These are phyloP conservation scores for Hirtodrosophila duncani DNA, from an alignment of 2,888 invertebrate species.

Conservation along the genomic window DNA sequence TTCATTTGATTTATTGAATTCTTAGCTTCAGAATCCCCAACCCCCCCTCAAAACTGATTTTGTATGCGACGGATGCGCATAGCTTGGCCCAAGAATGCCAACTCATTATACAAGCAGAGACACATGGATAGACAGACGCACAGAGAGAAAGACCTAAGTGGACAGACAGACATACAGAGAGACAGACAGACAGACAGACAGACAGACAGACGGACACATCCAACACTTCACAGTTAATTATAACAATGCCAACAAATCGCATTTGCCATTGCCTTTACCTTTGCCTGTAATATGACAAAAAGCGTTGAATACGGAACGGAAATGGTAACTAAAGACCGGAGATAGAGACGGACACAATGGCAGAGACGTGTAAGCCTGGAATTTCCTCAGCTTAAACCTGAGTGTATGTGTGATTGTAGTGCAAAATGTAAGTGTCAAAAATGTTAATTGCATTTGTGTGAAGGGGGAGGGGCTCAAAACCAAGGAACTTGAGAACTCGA, in stretches of 20 bases:
- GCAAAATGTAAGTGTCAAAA: constrained; percentile 54
- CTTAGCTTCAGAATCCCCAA: constrained; percentile 26
- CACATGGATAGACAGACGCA: background rate
- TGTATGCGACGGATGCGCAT: constrained; percentile 51
- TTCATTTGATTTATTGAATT: constrained; percentile 61
- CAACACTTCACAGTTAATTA: constrained; percentile 60
- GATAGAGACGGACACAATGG: too few relatives aligned
- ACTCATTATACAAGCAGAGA: constrained; percentile 52
- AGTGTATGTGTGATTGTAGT: constrained; percentile 13
- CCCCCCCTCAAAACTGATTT: constrained; percentile 41
- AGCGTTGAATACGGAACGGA: constrained; percentile 40
- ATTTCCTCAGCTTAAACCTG: constrained; percentile 47
- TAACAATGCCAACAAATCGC: constrained; percentile 56
- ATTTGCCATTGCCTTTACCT: too few relatives aligned
- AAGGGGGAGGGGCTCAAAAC: constrained; percentile 4
- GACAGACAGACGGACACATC: background rate
- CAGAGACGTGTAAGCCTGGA: constrained; percentile 46
- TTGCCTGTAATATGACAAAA: constrained; percentile 33
- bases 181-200: background rate
- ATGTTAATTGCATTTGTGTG: constrained; percentile 54
- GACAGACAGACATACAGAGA: too few relatives aligned
- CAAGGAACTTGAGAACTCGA: constrained; percentile 1
- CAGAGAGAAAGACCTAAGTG: background rate
- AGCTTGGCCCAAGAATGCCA: constrained; percentile 52
- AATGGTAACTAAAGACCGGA: constrained; percentile 39